Percentiles rank a stretch among this genome's conserved stretches.
Conservation (phyloP, 2,888 invertebrate genomes). For the Dynastes maya region DNA sequence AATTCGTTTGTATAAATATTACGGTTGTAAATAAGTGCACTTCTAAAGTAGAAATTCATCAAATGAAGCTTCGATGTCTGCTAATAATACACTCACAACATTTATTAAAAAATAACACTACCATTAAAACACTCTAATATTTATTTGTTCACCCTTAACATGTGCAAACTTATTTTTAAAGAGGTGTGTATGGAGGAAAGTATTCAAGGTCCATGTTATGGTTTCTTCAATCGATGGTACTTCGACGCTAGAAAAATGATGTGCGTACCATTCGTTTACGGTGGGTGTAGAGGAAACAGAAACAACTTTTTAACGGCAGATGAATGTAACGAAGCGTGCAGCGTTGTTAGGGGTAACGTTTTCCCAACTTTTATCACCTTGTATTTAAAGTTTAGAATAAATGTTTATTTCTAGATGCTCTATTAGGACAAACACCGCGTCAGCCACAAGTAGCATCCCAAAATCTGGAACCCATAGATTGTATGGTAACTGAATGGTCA, state of each 20-base stretch:
- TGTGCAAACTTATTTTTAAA: slow-evolving; percentile 63
- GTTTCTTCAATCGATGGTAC: slow-evolving; percentile 89
- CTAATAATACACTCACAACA: too few species aligned
- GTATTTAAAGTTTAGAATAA: neutral
- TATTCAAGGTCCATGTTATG: slow-evolving; percentile 90
- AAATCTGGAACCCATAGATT: slow-evolving; percentile 71
- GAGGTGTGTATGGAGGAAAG: slow-evolving; percentile 88
- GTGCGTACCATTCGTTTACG: slow-evolving; percentile 91
- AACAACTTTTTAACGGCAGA: slow-evolving; percentile 91
- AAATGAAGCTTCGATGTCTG: too few species aligned
- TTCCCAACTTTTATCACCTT: neutral
- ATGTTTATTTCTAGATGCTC: slow-evolving; percentile 57
- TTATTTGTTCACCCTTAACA: neutral
- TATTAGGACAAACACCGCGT: slow-evolving; percentile 56
- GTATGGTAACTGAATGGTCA: slow-evolving; percentile 86
- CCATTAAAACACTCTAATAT: too few species aligned
- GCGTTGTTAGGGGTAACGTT: slow-evolving; percentile 74
- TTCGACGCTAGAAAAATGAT: slow-evolving; percentile 82
- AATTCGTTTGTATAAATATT: too few species aligned
- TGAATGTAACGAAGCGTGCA: slow-evolving; percentile 84
- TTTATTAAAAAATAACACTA: too few species aligned
- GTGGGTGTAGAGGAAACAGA: slow-evolving; percentile 90
- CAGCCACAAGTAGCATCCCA: slow-evolving; percentile 8
- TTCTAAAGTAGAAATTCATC: too few species aligned
- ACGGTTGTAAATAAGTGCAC: too few species aligned